Conservation (phyloP, 1,140 invertebrate genomes). For the Belonocnema kinseyi region DNA sequence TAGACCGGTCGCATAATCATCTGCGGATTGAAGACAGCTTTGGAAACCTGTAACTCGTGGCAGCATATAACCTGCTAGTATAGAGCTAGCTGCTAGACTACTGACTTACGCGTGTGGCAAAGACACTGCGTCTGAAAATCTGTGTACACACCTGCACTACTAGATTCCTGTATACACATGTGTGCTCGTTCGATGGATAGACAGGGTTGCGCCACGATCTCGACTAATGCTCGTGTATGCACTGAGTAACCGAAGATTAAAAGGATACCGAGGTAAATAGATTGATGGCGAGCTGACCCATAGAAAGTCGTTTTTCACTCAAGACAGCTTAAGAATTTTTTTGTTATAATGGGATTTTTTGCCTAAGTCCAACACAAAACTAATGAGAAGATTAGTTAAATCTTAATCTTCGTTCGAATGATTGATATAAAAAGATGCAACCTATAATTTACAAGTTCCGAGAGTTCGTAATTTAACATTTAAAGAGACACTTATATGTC, state of each 20-base stretch:
- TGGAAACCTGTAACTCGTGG: slow-evolving; percentile 62
- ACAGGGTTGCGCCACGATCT: slow-evolving; percentile 37
- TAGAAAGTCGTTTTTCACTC: no score
- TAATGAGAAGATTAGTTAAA: no score
- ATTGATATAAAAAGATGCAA: no score
- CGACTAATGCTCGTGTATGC: slow-evolving; percentile 22
- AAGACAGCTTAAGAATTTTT: not conserved
- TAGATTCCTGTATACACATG: not conserved
- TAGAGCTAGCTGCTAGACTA: not conserved
- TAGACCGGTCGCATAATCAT: slow-evolving; percentile 68
- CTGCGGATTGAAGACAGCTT: slow-evolving; percentile 64
- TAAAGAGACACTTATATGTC: no score
- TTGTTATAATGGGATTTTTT: not conserved
- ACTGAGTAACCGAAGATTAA: slow-evolving; percentile 41
- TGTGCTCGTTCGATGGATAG: not conserved
- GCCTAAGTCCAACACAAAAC: not conserved
- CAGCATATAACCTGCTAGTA: slow-evolving; percentile 19
- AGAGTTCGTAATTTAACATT: no score
- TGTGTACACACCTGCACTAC: not conserved
- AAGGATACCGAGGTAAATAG: not conserved
- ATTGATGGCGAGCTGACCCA: not conserved
- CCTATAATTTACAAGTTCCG: no score
- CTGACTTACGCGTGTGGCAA: slow-evolving; percentile 41
- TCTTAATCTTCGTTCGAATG: not conserved
- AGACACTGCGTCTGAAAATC: slow-evolving; percentile 32